Base-by-base conservation (phyloP, 2,888 invertebrate genomes). In the Pheosia gnoma region DNA sequence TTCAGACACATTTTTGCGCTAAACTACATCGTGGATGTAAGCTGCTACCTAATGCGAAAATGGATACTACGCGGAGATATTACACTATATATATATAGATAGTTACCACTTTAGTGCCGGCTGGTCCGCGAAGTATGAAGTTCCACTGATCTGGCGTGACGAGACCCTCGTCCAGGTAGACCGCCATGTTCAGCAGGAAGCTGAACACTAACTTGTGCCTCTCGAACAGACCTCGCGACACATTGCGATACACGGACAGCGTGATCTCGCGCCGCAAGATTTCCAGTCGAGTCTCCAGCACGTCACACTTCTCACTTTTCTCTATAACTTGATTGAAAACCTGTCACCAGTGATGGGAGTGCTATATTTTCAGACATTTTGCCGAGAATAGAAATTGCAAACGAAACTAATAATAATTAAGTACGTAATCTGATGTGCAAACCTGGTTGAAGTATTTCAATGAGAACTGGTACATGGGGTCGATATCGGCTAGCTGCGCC, bases 391-490 rank as follows among this genome's bases (percentile, higher is more conserved):
- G 0, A 25, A 25, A 25, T 25, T 25, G 0, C 8, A 41, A 41
- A 7, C 41, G 8, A 41, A 41, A 7, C 6, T 41, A 41, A 41
- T 41, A 45, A 9, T 38, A 38, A 38, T 25, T 2, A 38, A 8
- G 39, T 39, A 5, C 5, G 3, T 39, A 39, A 43, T 43, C 3
- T 8, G 6, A 37, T 56, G 5, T 53, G 5, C 71, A 74, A 64
- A 79, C 90, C 86, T 91, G 91, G 60, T 85, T 97, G 82, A 98
- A 98, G 92, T 98, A 98, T 77, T 97, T 98, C 49, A 98, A 92
- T 0, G 98, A 98, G 89, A 97, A 98, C 89, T 99, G 98, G 88
- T 99, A 99, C 98, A 98, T 98, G 0, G 98, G 97, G 88, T 99
- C 98, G 63, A 99, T 97, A 77, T 98, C 97, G 0, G 97, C 96